These are phyloP conservation scores for Castor canadensis DNA, from an alignment of 2,113 vertebrate species.

Conservation along the genomic window DNA sequence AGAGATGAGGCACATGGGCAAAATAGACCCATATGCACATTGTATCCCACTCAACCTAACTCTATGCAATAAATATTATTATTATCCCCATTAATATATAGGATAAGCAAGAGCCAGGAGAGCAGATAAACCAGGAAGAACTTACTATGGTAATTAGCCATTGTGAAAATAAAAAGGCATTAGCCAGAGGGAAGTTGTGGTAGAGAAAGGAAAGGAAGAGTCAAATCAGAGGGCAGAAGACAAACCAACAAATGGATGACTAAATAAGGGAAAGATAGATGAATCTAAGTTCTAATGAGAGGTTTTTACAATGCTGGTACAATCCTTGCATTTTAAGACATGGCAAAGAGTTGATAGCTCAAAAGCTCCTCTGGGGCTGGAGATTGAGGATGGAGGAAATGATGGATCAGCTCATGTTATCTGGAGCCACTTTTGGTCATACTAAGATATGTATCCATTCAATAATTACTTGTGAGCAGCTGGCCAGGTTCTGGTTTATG, in stretches of 20 bases:
- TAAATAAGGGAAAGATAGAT: neutral
- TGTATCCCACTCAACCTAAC: neutral
- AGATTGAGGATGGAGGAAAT: neutral
- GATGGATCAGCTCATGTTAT: neutral
- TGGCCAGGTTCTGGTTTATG: neutral
- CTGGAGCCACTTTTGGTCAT: neutral
- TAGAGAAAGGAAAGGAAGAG: neutral
- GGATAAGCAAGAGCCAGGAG: neutral
- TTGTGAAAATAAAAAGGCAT: slow-evolving; percentile 21
- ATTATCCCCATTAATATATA: neutral
- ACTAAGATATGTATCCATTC: neutral
- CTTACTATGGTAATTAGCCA: neutral
- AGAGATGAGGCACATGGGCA: neutral
- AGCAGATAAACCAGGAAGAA: neutral
- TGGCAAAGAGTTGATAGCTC: neutral
- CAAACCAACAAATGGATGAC: neutral
- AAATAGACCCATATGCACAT: neutral
- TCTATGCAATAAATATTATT: neutral
- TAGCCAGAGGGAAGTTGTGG: neutral
- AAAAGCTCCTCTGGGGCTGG: neutral
- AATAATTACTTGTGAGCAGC: neutral
- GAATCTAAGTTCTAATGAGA: neutral
- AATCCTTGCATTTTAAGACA: neutral
- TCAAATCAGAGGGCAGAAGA: neutral
- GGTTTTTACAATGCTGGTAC: neutral